Conservation (phyloP, 2,113 vertebrate genomes). For the Pseudopipra pipra region DNA sequence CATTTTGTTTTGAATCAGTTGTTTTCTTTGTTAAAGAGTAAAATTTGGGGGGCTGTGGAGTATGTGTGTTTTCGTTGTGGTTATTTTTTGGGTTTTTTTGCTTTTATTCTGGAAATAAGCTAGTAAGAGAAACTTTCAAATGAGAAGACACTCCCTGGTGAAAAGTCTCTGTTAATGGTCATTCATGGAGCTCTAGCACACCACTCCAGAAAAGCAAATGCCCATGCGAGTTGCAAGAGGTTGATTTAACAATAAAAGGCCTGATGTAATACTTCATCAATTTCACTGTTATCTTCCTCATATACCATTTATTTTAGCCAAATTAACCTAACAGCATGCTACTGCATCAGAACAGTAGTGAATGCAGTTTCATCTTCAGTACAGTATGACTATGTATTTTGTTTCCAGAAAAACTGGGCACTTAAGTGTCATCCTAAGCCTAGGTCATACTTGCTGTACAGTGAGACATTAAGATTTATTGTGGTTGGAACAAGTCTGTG, state of each 20-base stretch:
- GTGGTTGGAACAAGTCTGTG: background rate
- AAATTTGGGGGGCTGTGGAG: accelerated
- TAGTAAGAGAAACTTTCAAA: background rate
- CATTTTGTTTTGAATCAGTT: background rate
- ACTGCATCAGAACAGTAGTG: background rate
- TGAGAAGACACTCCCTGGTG: background rate
- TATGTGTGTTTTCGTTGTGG: background rate
- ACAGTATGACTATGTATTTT: background rate
- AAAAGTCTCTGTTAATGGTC: background rate
- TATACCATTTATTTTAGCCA: background rate
- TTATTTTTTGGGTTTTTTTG: background rate
- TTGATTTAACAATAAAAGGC: background rate
- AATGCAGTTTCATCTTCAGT: background rate
- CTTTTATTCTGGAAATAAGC: background rate
- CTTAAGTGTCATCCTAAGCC: background rate
- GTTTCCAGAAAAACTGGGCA: background rate
- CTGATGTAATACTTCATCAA: background rate
- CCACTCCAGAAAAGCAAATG: background rate
- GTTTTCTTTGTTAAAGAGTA: background rate
- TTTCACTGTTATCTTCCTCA: background rate
- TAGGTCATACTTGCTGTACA: background rate
- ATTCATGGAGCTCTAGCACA: background rate
- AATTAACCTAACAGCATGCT: background rate
- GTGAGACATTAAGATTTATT: background rate
- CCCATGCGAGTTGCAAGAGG: background rate